A percentile compares a stretch with the other conserved stretches of the same genome.
phyloP scores from a whole-genome alignment of 2,113 vertebrate species.

The Hydrochoerus hydrochaeris region DNA sequence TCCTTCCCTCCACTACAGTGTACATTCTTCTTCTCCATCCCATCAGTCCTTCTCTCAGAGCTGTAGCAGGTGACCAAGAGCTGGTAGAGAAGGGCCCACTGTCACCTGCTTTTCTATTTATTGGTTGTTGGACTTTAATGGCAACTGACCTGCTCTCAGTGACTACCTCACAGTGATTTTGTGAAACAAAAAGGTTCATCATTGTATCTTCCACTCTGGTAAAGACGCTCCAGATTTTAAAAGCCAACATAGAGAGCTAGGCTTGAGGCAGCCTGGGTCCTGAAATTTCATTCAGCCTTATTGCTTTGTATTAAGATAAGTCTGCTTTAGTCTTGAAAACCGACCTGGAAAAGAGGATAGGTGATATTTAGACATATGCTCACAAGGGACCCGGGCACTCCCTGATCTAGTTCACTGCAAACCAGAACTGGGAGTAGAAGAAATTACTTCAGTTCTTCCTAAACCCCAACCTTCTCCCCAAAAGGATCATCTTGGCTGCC shows the following conservation, averaged over 20 bases:
- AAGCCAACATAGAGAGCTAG: not conserved
- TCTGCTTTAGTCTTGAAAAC: not conserved
- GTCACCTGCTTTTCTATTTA: not conserved
- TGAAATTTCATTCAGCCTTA: not conserved
- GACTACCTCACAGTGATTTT: not conserved
- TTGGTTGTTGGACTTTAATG: not conserved
- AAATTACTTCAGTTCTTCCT: not conserved
- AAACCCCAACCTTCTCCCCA: not conserved
- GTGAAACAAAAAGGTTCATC: not conserved
- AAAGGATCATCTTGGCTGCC: not conserved
- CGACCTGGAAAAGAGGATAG: not conserved
- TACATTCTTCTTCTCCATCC: not conserved
- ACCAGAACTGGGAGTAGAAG: not conserved
- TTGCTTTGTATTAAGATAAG: not conserved
- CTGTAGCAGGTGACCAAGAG: not conserved
- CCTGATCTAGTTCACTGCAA: not conserved
- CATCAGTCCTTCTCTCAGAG: not conserved
- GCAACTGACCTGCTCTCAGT: not conserved
- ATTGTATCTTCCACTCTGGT: not conserved
- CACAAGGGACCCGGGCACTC: too few species aligned
- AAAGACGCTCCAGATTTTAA: not conserved
- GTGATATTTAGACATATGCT: too few species aligned
- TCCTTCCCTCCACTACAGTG: accelerated
- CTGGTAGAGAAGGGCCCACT: not conserved
- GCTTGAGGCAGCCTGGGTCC: not conserved